phyloP scores from a whole-genome alignment of 2,797 vertebrate genomes.

The Benthosema pterotum region DNA sequence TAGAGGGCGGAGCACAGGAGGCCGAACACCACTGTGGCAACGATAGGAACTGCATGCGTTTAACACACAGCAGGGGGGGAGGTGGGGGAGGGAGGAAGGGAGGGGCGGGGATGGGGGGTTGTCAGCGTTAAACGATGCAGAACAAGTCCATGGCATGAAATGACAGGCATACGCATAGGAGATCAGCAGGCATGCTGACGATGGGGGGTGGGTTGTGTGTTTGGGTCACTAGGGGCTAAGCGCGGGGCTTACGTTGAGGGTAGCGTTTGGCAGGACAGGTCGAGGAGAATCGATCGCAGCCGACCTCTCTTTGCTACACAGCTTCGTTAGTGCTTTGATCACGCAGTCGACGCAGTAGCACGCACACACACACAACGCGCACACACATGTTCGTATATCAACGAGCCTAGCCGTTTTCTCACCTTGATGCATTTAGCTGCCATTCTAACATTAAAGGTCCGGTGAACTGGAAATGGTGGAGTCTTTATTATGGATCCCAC shows the following conservation, averaged over 20 bases:
- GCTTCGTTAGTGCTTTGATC: too few species aligned
- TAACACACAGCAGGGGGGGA: conserved; percentile 78
- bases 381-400: too few species aligned
- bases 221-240: too few species aligned
- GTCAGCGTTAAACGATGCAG: conserved; percentile 69
- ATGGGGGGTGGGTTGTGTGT: not conserved
- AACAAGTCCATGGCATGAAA: conserved; percentile 64
- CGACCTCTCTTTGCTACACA: not conserved
- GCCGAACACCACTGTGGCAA: conserved; percentile 89
- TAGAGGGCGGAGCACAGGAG: conserved; percentile 90
- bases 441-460: too few species aligned
- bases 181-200: conserved; percentile 54
- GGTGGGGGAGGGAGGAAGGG: conserved; percentile 45
- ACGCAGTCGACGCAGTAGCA: too few species aligned
- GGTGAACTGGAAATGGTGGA: too few species aligned
- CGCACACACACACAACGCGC: too few species aligned
- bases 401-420: too few species aligned
- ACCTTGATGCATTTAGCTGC: too few species aligned
- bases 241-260: not conserved
- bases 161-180: conserved; percentile 58
- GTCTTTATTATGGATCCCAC: too few species aligned
- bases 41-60: conserved; percentile 83
- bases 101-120: conserved; percentile 2
- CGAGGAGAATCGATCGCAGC: too few species aligned
- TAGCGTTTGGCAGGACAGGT: not conserved